phyloP scores from a whole-genome alignment of 2,113 vertebrate species.

The Coracopsis vasa region DNA sequence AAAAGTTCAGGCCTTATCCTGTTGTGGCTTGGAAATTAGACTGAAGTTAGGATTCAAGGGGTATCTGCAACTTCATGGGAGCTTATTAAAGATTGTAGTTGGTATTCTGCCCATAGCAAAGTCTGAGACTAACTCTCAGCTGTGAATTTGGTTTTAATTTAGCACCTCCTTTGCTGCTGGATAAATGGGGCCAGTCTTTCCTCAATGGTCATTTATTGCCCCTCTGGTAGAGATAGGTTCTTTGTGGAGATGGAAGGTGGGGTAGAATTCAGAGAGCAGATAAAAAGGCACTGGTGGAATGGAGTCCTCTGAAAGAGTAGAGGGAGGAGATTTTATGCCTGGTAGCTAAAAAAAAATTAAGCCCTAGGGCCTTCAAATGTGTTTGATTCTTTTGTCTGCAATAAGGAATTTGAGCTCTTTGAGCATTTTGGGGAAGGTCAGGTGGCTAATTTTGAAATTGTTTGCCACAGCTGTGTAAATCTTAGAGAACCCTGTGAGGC shows the following conservation, averaged over 20 bases:
- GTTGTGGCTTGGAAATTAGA: background rate
- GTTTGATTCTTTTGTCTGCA: constrained; percentile 28
- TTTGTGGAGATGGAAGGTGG: background rate
- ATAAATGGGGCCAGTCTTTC: background rate
- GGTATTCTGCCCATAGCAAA: background rate
- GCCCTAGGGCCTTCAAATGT: background rate
- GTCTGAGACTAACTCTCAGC: background rate
- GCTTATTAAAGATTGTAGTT: background rate
- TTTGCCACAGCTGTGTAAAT: constrained; percentile 53
- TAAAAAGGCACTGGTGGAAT: background rate
- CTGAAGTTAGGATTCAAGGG: background rate
- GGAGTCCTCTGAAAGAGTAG: background rate
- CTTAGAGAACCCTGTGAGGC: background rate
- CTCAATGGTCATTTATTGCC: background rate
- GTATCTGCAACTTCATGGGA: background rate
- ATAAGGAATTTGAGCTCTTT: constrained; percentile 10
- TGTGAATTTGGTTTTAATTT: background rate
- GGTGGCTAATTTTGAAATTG: constrained; percentile 30
- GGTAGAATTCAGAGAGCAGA: background rate
- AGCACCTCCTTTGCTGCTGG: background rate
- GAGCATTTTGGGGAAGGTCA: constrained; percentile 6
- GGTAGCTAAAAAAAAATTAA: background rate
- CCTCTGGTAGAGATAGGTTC: background rate
- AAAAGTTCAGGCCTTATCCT: background rate
- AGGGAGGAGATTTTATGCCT: background rate